A percentile compares a stretch with the other conserved stretches of the same genome.
Conservation (phyloP, 2,797 vertebrate genomes). For the Serranus cabrilla region DNA sequence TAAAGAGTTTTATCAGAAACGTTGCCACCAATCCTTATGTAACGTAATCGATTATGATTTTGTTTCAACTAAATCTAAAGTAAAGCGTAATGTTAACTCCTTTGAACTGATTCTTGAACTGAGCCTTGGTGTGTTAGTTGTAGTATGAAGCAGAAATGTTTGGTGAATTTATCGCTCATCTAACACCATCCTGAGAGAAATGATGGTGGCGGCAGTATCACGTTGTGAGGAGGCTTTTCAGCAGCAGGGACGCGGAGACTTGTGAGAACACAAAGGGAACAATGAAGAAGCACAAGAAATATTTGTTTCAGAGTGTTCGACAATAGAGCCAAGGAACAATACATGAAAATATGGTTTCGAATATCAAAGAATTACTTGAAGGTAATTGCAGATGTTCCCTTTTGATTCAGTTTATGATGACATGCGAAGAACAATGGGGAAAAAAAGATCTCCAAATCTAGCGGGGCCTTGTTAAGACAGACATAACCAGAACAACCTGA, state of each 20-base stretch:
- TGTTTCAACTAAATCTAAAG: conserved; percentile 9
- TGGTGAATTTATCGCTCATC: conserved; percentile 3
- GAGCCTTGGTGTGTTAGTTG: not conserved
- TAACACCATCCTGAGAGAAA: conserved; percentile 45
- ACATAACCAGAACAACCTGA: not conserved
- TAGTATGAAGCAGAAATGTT: conserved; percentile 6
- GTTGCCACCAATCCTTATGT: not conserved
- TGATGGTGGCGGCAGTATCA: conserved; percentile 21
- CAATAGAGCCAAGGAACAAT: not conserved
- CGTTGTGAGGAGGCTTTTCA: conserved; percentile 40
- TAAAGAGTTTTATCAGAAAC: conserved; percentile 8
- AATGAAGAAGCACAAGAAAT: conserved; percentile 22
- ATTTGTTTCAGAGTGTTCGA: conserved; percentile 7
- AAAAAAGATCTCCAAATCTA: not conserved
- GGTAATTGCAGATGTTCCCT: not conserved
- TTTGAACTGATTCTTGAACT: not conserved
- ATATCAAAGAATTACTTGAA: not conserved
- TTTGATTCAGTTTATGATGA: not conserved
- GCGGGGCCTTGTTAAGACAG: not conserved
- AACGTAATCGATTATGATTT: not conserved
- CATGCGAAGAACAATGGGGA: not conserved
- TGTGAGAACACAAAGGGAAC: conserved; percentile 43
- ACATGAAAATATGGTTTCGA: not conserved
- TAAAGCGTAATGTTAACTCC: not conserved
- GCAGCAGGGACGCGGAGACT: conserved; percentile 43